Evolutionary conservation across 2,113 vertebrate species (phyloP), one percentile per base, ranked within the genome.

Genomic region (Rallus limicola): DNA sequence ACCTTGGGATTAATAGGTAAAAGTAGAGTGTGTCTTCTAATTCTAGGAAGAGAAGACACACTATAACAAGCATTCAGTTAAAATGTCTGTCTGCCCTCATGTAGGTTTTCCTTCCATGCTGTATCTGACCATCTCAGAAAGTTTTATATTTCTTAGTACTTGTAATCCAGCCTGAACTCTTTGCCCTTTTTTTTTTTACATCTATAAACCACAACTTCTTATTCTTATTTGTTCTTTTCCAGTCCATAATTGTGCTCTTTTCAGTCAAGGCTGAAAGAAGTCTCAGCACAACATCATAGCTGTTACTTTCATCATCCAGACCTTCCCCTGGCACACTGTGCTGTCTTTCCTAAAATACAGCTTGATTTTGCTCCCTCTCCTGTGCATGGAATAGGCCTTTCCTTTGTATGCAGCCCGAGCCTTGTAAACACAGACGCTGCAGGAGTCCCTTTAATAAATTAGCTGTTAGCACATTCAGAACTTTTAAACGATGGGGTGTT

Each of bases 361-460:
- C 87, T 69, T 9, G 3, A 20, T 69, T 68, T 89, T 79, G 70
- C 78, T 87, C 63, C 75, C 75, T 87, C 82, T 69, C 46, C 46
- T 31, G 58, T 64, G 58, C 68, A 10, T 83, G 11, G 20, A 81
- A 86, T 60, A 67, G 84, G 69, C 53, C 84, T 92, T 93, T 3
- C 77, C 75, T 96, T 81, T 93, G 81, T 67, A 3, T 67, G 75
- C 72, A 65, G 82, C 75, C 78, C 19, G 67, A 95, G 82, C 82
- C 82, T 56, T 81, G 90, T 94, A 95, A 95, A 92, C 92, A 90
- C 19, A 64, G 90, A 15, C 90, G 44, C 17, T 9, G 86, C 83
- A 58, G 96, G 96, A 92, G 80, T 55, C 52, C 72, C 62, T 92
- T 84, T 93, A 93, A 95, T 94, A 93, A 96, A 97, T 95, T 81